These are phyloP conservation scores for Danaus melanippus DNA, from an alignment of 1,140 invertebrate species.

Conservation along the genomic window DNA sequence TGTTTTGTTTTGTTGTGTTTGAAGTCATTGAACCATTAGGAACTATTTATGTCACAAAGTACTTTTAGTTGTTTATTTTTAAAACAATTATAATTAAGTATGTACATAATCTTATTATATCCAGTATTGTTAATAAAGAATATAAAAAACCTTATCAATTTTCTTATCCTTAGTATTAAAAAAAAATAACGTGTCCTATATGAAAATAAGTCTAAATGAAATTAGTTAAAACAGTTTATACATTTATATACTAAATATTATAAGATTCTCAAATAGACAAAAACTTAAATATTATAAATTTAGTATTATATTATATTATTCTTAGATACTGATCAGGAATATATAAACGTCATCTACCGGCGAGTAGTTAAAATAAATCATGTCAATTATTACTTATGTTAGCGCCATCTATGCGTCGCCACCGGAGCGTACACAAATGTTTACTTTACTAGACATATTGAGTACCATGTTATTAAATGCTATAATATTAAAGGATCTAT, in stretches of 20 bases:
- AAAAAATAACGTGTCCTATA: no score
- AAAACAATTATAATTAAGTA: conserved; percentile 41
- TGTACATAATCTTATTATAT: conserved; percentile 34
- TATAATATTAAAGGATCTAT: neutral
- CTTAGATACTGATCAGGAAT: no score
- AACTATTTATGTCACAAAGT: conserved; percentile 46
- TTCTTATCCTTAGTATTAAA: no score
- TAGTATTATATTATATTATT: no score
- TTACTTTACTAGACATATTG: no score
- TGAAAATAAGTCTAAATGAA: no score
- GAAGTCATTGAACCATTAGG: conserved; percentile 34
- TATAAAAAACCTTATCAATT: neutral
- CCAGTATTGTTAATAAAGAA: conserved; percentile 21
- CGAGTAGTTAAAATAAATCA: conserved; percentile 1
- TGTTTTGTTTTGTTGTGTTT: conserved; percentile 27
- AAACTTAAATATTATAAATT: no score
- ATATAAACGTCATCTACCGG: neutral
- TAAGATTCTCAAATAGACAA: no score
- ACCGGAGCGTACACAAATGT: no score
- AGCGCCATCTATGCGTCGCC: neutral
- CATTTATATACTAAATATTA: no score
- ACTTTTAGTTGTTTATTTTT: conserved; percentile 45
- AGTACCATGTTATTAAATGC: neutral
- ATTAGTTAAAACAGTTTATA: no score
- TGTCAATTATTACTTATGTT: neutral